Evolutionary conservation across 2,797 vertebrate genomes (phyloP).

Genomic region (Orientallactaga sibirica): DNA sequence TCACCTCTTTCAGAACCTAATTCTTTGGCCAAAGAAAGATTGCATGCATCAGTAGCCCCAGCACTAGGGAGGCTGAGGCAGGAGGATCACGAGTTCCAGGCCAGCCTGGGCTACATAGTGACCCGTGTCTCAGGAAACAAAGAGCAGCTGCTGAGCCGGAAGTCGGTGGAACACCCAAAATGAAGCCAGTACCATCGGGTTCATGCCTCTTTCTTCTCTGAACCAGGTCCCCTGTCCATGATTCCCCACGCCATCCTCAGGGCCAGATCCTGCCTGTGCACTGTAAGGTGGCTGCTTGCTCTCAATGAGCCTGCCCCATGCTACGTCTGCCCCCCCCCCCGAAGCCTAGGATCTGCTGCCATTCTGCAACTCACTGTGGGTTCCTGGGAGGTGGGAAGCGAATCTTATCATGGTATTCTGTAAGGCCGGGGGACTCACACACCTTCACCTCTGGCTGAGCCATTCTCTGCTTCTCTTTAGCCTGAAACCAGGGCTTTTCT

Average conservation of each 20-base stretch:
- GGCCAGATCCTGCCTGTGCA: neutral
- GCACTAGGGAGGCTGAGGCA: neutral
- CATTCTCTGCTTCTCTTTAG: neutral
- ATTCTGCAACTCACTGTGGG: neutral
- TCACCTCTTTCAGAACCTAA: neutral
- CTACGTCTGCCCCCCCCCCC: rapidly evolving
- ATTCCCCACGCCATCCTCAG: too few relatives aligned
- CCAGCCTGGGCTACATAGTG: neutral
- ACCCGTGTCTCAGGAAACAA: neutral
- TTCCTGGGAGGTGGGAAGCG: too few relatives aligned
- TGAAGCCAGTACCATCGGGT: rapidly evolving
- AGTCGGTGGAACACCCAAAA: neutral
- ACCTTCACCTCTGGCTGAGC: neutral
- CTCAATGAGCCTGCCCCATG: neutral
- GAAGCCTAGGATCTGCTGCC: neutral
- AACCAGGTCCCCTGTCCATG: neutral
- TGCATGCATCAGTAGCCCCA: neutral
- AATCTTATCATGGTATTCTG: too few relatives aligned
- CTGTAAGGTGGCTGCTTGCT: neutral
- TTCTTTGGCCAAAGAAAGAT: neutral
- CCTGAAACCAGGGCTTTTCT: neutral
- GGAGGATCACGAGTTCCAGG: neutral
- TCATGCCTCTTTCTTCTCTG: neutral
- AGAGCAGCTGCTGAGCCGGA: neutral
- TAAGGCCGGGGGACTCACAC: neutral